Percentiles rank a stretch among this genome's conserved stretches.
Conservation (phyloP, 2,888 invertebrate species). For the Trichogramma dendrolimi region DNA sequence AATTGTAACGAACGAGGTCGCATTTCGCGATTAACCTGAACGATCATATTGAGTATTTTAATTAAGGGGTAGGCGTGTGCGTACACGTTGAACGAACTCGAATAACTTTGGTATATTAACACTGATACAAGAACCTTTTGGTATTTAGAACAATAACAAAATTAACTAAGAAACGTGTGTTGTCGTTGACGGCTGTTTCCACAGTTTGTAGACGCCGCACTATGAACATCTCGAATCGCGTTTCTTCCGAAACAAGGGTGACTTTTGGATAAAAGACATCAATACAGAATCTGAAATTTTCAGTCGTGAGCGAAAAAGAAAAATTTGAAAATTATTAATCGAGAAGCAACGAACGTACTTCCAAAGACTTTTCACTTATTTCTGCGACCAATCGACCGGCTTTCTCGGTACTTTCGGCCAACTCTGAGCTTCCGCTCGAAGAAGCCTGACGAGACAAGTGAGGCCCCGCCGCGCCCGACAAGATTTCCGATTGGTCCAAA, state of each 20-base stretch:
- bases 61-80: too few relatives aligned
- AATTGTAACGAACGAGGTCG: constrained; percentile 46
- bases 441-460: constrained; percentile 19
- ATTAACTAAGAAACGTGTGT: too few relatives aligned
- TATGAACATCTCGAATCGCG: too few relatives aligned
- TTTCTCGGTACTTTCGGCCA: constrained; percentile 19
- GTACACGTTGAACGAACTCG: too few relatives aligned
- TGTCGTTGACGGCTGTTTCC: too few relatives aligned
- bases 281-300: too few relatives aligned
- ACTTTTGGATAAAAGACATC: too few relatives aligned
- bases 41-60: too few relatives aligned
- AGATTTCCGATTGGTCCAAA: background rate
- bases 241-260: too few relatives aligned
- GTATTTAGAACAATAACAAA: constrained; percentile 18
- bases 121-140: background rate
- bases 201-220: too few relatives aligned
- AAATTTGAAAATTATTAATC: background rate
- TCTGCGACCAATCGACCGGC: constrained; percentile 2
- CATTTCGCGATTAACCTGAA: constrained; percentile 26
- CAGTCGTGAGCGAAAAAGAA: too few relatives aligned
- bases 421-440: constrained; percentile 24
- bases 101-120: too few relatives aligned
- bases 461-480: constrained; percentile 22
- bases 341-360: constrained; percentile 1
- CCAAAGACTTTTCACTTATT: constrained; percentile 8